Evolutionary conservation across 2,113 vertebrate species (phyloP).

Genomic region (Galemys pyrenaicus): DNA sequence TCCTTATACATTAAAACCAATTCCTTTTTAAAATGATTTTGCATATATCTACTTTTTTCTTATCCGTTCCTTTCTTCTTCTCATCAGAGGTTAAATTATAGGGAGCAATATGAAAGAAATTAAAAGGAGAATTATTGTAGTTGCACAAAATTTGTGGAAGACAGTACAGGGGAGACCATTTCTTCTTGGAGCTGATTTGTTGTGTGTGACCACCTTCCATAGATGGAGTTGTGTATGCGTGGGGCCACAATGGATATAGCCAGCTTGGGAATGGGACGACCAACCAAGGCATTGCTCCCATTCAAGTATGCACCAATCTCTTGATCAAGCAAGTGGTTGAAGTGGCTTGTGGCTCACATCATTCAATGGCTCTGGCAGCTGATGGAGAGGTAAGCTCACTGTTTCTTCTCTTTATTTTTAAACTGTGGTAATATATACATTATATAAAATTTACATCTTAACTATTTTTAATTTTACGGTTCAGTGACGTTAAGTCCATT

Average conservation of each 20-base stretch:
- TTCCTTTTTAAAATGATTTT: background rate
- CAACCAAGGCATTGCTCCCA: constrained; percentile 92
- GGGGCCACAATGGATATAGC: constrained; percentile 98
- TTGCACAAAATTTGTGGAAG: background rate
- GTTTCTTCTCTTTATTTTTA: background rate
- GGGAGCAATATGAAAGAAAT: background rate
- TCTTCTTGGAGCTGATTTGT: constrained; percentile 31
- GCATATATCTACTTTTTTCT: background rate
- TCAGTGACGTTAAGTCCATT: background rate
- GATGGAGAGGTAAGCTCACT: constrained; percentile 93
- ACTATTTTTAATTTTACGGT: background rate
- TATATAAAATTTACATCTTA: background rate
- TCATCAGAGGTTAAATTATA: background rate
- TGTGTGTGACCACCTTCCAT: constrained; percentile 65
- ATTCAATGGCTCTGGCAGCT: constrained; percentile 94
- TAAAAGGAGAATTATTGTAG: background rate
- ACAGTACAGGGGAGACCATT: background rate
- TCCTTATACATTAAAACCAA: background rate
- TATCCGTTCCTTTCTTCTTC: background rate
- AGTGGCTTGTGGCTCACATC: constrained; percentile 97
- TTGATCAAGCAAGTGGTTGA: constrained; percentile 92
- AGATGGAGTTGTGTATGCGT: constrained; percentile 97
- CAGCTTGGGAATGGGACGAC: constrained; percentile 97
- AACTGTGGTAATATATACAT: background rate
- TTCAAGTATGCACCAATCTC: constrained; percentile 94